A percentile compares a stretch with the other conserved stretches of the same genome.
Conservation (phyloP, 2,113 vertebrate genomes). For the Jacana jacana region DNA sequence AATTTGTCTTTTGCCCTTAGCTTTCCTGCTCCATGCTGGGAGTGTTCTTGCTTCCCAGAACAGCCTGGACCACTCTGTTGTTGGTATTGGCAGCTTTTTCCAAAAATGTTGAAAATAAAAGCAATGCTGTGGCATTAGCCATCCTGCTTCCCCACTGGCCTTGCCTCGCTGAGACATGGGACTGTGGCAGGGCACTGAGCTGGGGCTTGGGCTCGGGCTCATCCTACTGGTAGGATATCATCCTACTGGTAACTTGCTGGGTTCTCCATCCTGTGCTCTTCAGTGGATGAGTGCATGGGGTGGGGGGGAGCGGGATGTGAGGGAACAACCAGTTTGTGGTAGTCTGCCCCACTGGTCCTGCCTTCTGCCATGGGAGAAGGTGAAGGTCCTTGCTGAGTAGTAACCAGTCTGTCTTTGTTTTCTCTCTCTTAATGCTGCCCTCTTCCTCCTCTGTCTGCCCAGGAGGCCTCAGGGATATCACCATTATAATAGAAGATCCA, state of each 20-base stretch:
- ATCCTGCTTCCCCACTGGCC: neutral
- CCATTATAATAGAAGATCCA: slow-evolving; percentile 98
- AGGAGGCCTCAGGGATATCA: slow-evolving; percentile 94
- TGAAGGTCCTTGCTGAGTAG: neutral
- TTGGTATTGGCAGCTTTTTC: neutral
- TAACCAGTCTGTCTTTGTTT: slow-evolving; percentile 57
- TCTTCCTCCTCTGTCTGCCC: slow-evolving; percentile 58
- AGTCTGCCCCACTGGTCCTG: neutral
- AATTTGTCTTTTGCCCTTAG: neutral
- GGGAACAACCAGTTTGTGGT: neutral
- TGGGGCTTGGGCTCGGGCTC: neutral
- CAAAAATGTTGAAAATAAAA: neutral
- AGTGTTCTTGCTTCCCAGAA: neutral
- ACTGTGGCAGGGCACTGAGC: neutral
- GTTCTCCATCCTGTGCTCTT: neutral
- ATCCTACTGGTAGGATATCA: neutral
- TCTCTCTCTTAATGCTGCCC: slow-evolving; percentile 53
- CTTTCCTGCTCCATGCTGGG: neutral
- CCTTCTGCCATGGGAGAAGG: neutral
- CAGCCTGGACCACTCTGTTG: neutral
- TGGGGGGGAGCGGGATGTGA: neutral
- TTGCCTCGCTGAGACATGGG: neutral
- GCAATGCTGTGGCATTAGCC: neutral
- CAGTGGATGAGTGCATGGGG: neutral
- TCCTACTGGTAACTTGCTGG: neutral